These are phyloP conservation scores for Acleris literana DNA, from an alignment of 2,888 invertebrate species.

Conservation along the genomic window DNA sequence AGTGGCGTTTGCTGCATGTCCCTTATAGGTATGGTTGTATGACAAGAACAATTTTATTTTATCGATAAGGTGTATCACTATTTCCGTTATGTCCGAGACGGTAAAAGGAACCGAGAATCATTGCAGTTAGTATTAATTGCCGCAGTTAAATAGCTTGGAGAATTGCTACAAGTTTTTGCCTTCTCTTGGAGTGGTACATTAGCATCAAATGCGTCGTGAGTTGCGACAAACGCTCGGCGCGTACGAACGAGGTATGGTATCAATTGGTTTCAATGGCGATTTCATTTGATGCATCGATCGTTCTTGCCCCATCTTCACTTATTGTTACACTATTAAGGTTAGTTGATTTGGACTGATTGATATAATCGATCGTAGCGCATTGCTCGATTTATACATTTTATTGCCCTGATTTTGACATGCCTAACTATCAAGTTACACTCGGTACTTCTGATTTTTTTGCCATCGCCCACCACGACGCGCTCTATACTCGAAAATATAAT, in stretches of 20 bases:
- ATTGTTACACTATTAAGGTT: conserved; percentile 37
- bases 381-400: too few species aligned
- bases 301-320: conserved; percentile 47
- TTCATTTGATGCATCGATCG: conserved; percentile 63
- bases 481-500: too few species aligned
- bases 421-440: too few species aligned
- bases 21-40: too few species aligned
- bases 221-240: conserved; percentile 42
- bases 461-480: too few species aligned
- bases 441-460: too few species aligned
- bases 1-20: conserved; percentile 9
- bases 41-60: conserved; percentile 26
- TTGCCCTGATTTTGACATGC: too few species aligned
- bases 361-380: conserved; percentile 7
- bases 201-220: conserved; percentile 40
- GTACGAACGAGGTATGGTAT: conserved; percentile 46
- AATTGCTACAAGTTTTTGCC: conserved; percentile 42
- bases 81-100: conserved; percentile 40
- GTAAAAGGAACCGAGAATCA: conserved; percentile 37
- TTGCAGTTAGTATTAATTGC: conserved; percentile 41
- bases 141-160: conserved; percentile 32
- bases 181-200: conserved; percentile 38
- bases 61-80: conserved; percentile 37
- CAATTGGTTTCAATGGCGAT: conserved; percentile 70
- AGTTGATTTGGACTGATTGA: conserved; percentile 32